Evolutionary conservation across 2,113 vertebrate species (phyloP).

Genomic region (Rhinichthys klamathensis): DNA sequence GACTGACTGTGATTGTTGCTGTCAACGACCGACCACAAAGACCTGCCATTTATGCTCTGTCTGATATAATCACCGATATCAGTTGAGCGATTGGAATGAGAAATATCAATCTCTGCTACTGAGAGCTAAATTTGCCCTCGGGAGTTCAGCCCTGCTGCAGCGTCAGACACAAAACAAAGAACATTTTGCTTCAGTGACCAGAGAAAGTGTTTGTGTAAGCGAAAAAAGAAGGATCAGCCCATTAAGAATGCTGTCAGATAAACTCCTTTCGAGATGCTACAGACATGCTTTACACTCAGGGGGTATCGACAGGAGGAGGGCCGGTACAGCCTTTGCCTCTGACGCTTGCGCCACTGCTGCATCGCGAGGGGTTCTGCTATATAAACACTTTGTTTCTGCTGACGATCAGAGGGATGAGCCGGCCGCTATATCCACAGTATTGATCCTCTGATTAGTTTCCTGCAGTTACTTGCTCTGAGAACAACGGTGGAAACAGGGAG

Average conservation of each 20-base stretch:
- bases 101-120: conserved; percentile 28
- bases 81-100: conserved; percentile 23
- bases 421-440: conserved; percentile 62
- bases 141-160: not conserved
- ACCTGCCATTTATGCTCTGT: conserved; percentile 39
- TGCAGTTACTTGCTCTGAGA: conserved; percentile 60
- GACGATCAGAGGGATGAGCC: conserved; percentile 68
- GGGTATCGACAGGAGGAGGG: conserved; percentile 55
- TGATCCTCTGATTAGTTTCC: conserved; percentile 72
- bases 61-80: conserved; percentile 39
- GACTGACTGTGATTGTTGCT: conserved; percentile 54
- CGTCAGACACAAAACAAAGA: conserved; percentile 33
- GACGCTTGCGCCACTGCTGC: conserved; percentile 9
- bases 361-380: conserved; percentile 71
- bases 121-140: conserved; percentile 16
- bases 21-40: conserved; percentile 22
- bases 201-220: conserved; percentile 63
- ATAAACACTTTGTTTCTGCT: conserved; percentile 80
- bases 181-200: conserved; percentile 35
- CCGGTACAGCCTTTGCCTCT: conserved; percentile 20
- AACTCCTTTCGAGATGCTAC: conserved; percentile 63
- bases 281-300: conserved; percentile 56
- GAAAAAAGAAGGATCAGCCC: conserved; percentile 54
- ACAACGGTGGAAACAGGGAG: conserved; percentile 37
- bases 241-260: conserved; percentile 60